Base-by-base conservation (phyloP, 2,888 invertebrate genomes). In the Dynastes hyllus region DNA sequence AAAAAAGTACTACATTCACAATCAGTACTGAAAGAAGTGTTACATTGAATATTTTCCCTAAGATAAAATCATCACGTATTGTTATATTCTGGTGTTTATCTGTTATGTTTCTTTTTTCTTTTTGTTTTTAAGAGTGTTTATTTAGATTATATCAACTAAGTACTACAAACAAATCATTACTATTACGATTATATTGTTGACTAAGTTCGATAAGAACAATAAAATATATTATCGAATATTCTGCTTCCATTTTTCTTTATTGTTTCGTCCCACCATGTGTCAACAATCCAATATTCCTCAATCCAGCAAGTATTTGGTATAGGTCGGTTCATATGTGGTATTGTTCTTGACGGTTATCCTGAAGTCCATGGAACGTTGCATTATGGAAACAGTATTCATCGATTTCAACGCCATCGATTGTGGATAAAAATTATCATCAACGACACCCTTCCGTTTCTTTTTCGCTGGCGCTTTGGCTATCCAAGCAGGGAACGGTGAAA, bases 401-500 rank as follows among this genome's bases (percentile, higher is more conserved):
- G 82, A 80, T 77, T 84, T 85, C 16, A 79, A 16, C 9, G 80
- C 82, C 76, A 67, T 66, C 2, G 83, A 80, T 53, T 81, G 83
- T 2, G 84, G 84, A 45, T 78, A 76, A 55, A 82, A 83, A 29
- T 70, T 40, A 51, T 75, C 50, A 37, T 37, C 16, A 1, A 3
- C 11, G 1, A 16, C 27, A 13, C 51, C 22, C 6, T 9, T 32
- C 5, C 29, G 37, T 11, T n/a, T 37, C 16, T 76, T 75, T 50
- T 78, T 80, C 58, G 67, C 37, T 8, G 66, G 76, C 73, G 63
- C 79, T 71, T 51, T 79, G 80, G 58, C 82, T 81, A 37, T 79
- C 80, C 87, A 86, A 51, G 77, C 79, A 0, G 90, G 90, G 80
- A 86, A 90, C 81, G 86, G 86, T 61, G 82, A 80, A 81, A 90